phyloP scores from a whole-genome alignment of 2,797 vertebrate genomes.

The Luscinia luscinia region DNA sequence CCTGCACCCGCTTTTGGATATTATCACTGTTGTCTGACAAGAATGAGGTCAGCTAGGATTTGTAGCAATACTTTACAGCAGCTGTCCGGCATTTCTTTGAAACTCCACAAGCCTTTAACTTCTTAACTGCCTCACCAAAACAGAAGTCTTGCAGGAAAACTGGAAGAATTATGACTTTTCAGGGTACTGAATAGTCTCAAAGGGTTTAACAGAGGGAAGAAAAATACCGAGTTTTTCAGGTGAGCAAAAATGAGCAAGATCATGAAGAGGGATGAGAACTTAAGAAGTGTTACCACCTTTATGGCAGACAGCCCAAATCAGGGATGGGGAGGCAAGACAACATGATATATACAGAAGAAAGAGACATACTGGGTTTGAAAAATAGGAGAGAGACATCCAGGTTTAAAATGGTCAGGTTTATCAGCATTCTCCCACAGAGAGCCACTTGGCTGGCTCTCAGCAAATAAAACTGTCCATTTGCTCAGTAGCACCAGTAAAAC shows the following conservation, averaged over 20 bases:
- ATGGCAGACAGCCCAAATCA: not conserved
- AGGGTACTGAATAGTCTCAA: not conserved
- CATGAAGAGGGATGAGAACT: rapidly evolving
- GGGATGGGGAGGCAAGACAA: not conserved
- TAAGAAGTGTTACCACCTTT: not conserved
- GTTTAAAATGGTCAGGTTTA: not conserved
- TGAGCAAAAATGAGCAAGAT: not conserved
- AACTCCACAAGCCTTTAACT: constrained; percentile 36
- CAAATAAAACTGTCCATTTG: not conserved
- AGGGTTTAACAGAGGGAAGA: not conserved
- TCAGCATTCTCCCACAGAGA: not conserved
- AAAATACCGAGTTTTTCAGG: not conserved
- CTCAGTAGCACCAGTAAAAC: not conserved
- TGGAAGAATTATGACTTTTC: not conserved
- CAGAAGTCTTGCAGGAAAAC: not conserved
- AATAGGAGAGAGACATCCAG: not conserved
- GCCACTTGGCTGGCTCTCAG: not conserved
- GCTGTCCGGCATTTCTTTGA: constrained; percentile 28
- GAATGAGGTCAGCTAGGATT: constrained; percentile 59
- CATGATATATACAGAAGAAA: not conserved
- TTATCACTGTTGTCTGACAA: constrained; percentile 43
- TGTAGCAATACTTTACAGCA: constrained; percentile 38
- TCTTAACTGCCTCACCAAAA: constrained; percentile 6
- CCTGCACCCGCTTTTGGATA: constrained; percentile 25
- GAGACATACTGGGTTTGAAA: not conserved